Conservation (phyloP, 2,113 vertebrate genomes). For the Boleophthalmus pectinirostris region DNA sequence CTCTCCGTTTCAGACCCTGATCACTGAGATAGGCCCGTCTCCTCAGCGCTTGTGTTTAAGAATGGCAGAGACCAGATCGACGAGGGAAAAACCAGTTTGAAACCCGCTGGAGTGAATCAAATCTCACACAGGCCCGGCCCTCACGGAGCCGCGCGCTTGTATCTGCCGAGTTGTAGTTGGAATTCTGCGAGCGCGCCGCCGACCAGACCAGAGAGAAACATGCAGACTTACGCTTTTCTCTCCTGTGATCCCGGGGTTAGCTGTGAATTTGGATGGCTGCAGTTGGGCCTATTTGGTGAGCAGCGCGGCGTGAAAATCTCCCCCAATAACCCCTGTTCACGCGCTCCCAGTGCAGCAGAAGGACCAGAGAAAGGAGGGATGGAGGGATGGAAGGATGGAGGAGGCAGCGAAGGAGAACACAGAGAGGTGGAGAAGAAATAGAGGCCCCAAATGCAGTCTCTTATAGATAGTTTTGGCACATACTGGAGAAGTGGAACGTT, state of each 20-base stretch:
- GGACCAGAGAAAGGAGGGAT: neutral
- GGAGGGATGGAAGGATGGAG: neutral
- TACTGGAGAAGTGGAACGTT: neutral
- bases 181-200: conserved; percentile 57
- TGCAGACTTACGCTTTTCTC: conserved; percentile 7
- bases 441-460: neutral
- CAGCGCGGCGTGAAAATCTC: conserved; percentile 65
- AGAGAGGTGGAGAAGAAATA: neutral
- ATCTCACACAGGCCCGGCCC: conserved; percentile 61
- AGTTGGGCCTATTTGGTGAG: conserved; percentile 67
- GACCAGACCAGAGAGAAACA: conserved; percentile 47
- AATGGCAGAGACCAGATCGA: conserved; percentile 59
- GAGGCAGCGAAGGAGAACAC: neutral
- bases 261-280: conserved; percentile 55
- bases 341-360: conserved; percentile 57
- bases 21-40: conserved; percentile 18
- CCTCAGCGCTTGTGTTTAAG: conserved; percentile 47
- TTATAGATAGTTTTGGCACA: neutral
- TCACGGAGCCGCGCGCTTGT: conserved; percentile 48
- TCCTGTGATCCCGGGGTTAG: conserved; percentile 62
- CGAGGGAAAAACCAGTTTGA: conserved; percentile 57
- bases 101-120: conserved; percentile 60
- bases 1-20: conserved; percentile 6
- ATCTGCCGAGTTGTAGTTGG: conserved; percentile 24
- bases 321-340: conserved; percentile 48